phyloP scores from a whole-genome alignment of 2,797 vertebrate genomes.

The Sebastes variabilis region DNA sequence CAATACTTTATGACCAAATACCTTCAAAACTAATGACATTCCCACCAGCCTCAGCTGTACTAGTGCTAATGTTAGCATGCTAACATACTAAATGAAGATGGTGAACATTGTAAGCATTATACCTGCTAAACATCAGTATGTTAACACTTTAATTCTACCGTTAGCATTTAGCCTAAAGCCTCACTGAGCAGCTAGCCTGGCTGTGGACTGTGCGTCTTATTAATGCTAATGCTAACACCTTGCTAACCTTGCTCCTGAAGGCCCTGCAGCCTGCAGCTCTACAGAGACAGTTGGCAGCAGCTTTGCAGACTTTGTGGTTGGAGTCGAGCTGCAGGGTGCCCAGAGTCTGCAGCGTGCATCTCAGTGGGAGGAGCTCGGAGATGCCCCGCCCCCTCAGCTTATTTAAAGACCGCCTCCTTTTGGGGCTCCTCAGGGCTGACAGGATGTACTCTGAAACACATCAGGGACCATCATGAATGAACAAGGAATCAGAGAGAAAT shows the following conservation, averaged over 20 bases:
- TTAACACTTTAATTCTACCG: background rate
- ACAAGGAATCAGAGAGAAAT: background rate
- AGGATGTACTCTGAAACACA: constrained; percentile 84
- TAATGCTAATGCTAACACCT: background rate
- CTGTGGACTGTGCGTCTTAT: background rate
- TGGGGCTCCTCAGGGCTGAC: constrained; percentile 84
- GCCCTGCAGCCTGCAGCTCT: constrained; percentile 74
- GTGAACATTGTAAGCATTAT: background rate
- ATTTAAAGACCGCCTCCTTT: constrained; percentile 83
- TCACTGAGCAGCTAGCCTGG: background rate
- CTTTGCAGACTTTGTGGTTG: constrained; percentile 86
- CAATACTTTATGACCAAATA: background rate
- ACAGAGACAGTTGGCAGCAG: constrained; percentile 80
- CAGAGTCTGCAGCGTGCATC: constrained; percentile 84
- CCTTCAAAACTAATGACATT: too few species aligned
- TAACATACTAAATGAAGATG: background rate
- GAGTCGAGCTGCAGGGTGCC: constrained; percentile 88
- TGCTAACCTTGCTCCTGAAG: constrained; percentile 87
- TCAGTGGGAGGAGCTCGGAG: constrained; percentile 87
- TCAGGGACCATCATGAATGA: background rate
- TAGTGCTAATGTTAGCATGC: background rate
- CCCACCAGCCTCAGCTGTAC: too few species aligned
- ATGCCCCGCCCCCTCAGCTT: constrained; percentile 86
- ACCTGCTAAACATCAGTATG: background rate
- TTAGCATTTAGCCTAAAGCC: background rate